Evolutionary conservation across 2,113 vertebrate species (phyloP).

Genomic region (Cynopterus brachyotis): DNA sequence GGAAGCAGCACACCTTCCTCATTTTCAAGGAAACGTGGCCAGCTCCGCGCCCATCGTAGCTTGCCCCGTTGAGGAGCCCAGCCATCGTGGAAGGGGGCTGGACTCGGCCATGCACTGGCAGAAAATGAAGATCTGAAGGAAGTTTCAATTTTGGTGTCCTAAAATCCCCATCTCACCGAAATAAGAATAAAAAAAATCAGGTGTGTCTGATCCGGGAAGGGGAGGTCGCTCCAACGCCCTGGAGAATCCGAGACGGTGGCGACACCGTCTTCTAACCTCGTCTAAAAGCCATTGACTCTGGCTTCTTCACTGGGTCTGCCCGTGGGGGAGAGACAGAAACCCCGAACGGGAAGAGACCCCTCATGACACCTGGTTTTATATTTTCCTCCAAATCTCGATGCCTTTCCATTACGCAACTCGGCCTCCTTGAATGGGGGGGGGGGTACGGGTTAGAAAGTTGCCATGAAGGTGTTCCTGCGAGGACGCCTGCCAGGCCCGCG

Average conservation of each 20-base stretch:
- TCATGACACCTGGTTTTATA: not conserved
- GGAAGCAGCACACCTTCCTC: not conserved
- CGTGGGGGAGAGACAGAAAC: rapidly evolving
- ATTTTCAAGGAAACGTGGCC: not conserved
- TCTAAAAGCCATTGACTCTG: not conserved
- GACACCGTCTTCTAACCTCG: not conserved
- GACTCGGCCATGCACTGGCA: not conserved
- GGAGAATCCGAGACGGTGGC: not conserved
- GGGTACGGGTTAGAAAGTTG: not conserved
- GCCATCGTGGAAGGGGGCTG: not conserved
- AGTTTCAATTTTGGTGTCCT: not conserved
- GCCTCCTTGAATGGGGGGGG: not conserved
- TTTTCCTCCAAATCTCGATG: not conserved
- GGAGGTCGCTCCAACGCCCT: not conserved
- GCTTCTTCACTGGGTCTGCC: not conserved
- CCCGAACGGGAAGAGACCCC: too few relatives aligned
- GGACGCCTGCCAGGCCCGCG: not conserved
- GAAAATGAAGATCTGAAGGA: not conserved
- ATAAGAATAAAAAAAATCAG: not conserved
- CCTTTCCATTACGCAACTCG: not conserved
- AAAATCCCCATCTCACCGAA: not conserved
- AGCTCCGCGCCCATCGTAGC: not conserved
- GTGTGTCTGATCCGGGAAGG: not conserved
- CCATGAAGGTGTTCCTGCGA: not conserved
- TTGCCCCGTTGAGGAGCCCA: not conserved